These are phyloP conservation scores for Phenacoccus solenopsis DNA, from an alignment of 1,140 invertebrate species.

Conservation along the genomic window DNA sequence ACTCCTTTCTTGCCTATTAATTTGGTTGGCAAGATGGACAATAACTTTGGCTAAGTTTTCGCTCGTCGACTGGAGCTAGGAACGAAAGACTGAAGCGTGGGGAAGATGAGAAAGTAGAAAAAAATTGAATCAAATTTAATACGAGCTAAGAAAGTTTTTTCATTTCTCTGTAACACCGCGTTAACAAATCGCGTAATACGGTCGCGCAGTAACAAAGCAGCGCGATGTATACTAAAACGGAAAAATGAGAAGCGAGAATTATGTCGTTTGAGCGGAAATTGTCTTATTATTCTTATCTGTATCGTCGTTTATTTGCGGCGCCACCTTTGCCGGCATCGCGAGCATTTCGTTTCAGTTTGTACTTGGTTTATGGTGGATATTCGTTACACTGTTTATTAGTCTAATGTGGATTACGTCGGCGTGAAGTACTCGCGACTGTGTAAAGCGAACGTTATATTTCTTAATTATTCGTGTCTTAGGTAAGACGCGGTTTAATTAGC, in stretches of 20 bases:
- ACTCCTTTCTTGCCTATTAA: not conserved
- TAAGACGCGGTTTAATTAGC: no score
- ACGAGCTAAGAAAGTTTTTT: not conserved
- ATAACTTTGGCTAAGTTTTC: not conserved
- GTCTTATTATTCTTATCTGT: not conserved
- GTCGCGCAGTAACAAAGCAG: not conserved
- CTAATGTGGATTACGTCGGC: no score
- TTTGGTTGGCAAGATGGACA: not conserved
- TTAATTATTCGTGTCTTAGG: no score
- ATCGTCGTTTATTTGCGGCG: not conserved
- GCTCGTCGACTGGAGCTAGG: no score
- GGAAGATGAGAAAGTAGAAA: not conserved
- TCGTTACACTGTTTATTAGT: no score
- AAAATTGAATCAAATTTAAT: conserved; percentile 4
- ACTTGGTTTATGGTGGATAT: no score
- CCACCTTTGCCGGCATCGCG: no score
- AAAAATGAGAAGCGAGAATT: conserved; percentile 2
- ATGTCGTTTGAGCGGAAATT: not conserved
- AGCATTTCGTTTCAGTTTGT: no score
- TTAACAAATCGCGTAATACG: not conserved
- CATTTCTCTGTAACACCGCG: not conserved
- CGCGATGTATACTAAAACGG: not conserved
- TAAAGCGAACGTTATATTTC: no score
- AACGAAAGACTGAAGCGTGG: no score
- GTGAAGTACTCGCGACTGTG: no score